A percentile compares a stretch with the other conserved stretches of the same genome.
Conservation (phyloP, 2,797 vertebrate genomes). For the Carapus acus region DNA sequence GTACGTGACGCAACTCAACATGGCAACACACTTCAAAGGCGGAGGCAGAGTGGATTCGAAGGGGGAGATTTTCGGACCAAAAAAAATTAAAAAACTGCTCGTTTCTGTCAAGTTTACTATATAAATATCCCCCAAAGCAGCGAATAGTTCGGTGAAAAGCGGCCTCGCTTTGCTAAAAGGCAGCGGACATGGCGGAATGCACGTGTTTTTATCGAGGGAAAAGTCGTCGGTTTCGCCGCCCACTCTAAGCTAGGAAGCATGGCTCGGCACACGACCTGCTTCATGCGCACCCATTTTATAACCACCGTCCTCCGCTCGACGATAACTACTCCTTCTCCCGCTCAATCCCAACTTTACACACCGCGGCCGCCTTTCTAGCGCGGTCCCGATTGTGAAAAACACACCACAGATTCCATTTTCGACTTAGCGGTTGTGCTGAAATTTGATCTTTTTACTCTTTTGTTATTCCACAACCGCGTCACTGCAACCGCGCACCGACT, state of each 20-base stretch:
- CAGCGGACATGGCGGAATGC: not conserved
- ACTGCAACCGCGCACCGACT: conserved; percentile 51
- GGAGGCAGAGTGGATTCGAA: conserved; percentile 61
- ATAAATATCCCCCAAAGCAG: conserved; percentile 16
- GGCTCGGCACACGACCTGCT: conserved; percentile 69
- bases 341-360: not conserved
- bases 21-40: conserved; percentile 76
- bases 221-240: conserved; percentile 66
- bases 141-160: rapidly evolving
- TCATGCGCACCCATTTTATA: conserved; percentile 73
- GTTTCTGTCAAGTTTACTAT: conserved; percentile 34
- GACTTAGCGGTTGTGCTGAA: conserved; percentile 27
- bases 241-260: conserved; percentile 71
- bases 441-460: conserved; percentile 66
- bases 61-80: conserved; percentile 61
- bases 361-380: conserved; percentile 4
- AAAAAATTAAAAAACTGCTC: conserved; percentile 36
- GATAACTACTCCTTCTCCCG: conserved; percentile 25
- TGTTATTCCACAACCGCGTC: conserved; percentile 62
- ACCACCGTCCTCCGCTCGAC: conserved; percentile 57
- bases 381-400: not conserved
- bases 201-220: conserved; percentile 52
- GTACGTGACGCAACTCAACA: conserved; percentile 77
- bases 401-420: rapidly evolving
- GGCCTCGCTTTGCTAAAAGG: rapidly evolving